phyloP scores from a whole-genome alignment of 2,113 vertebrate species.

The Albula goreensis region DNA sequence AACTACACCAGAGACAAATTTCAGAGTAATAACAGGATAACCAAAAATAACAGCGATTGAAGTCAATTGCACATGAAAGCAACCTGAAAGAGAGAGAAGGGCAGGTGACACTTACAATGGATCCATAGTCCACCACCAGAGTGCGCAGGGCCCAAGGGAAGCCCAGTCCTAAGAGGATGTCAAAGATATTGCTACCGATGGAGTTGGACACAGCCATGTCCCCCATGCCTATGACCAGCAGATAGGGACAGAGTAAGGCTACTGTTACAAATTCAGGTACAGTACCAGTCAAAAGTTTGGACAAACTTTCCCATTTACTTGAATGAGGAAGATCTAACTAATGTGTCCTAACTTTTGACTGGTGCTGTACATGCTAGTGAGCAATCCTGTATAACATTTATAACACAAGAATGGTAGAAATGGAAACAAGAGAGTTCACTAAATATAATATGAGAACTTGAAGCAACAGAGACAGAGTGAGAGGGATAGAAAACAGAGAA shows the following conservation, averaged over 20 bases:
- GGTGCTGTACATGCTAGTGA: too few species aligned
- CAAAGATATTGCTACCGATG: constrained; percentile 79
- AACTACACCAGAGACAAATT: too few species aligned
- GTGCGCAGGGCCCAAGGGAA: constrained; percentile 76
- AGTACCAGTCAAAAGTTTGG: not conserved
- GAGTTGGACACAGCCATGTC: constrained; percentile 81
- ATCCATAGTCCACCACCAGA: constrained; percentile 71
- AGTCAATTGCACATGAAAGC: too few species aligned
- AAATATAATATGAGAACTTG: not conserved
- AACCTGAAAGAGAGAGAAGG: not conserved
- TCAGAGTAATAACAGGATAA: too few species aligned
- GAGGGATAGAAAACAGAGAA: not conserved
- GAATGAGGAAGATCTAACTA: too few species aligned
- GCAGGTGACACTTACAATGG: constrained; percentile 52
- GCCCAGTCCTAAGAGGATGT: constrained; percentile 76
- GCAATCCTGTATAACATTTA: too few species aligned
- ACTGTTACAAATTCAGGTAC: not conserved
- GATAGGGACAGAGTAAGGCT: constrained; percentile 20
- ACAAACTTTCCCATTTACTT: too few species aligned
- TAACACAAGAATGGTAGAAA: not conserved
- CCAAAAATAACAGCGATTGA: too few species aligned
- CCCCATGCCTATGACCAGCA: constrained; percentile 66
- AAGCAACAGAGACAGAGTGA: not conserved
- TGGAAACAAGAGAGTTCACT: not conserved
- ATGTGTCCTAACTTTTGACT: too few species aligned